Evolutionary conservation across 2,888 invertebrate genomes (phyloP).

Genomic region (Euproctis similis): DNA sequence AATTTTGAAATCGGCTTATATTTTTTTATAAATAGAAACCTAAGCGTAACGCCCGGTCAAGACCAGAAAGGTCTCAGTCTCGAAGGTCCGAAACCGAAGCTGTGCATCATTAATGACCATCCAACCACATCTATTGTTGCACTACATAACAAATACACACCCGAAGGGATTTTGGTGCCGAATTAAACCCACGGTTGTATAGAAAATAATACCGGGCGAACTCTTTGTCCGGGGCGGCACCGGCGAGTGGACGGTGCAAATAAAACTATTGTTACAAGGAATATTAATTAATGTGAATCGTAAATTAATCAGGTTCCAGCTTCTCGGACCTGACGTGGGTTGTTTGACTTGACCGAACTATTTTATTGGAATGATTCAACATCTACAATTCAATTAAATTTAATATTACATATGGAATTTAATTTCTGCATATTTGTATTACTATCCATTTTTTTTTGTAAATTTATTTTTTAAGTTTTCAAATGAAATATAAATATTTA

Average conservation of each 20-base stretch:
- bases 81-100: conserved; percentile 53
- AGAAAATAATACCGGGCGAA: conserved; percentile 52
- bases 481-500: too few relatives aligned
- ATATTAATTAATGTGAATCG: conserved; percentile 59
- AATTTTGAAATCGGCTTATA: conserved; percentile 11
- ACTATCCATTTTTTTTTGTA: too few relatives aligned
- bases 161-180: conserved; percentile 36
- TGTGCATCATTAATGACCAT: conserved; percentile 60
- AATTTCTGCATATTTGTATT: too few relatives aligned
- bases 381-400: too few relatives aligned
- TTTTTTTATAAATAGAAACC: conserved; percentile 14
- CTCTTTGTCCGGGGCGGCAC: conserved; percentile 52
- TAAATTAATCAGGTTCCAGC: conserved; percentile 42
- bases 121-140: conserved; percentile 65
- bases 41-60: conserved; percentile 26
- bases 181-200: conserved; percentile 60
- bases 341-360: conserved; percentile 17
- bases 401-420: too few relatives aligned
- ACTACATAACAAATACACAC: conserved; percentile 63
- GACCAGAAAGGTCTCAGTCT: conserved; percentile 38
- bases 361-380: conserved; percentile 16
- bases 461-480: too few relatives aligned
- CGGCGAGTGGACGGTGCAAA: conserved; percentile 44
- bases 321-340: conserved; percentile 21
- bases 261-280: conserved; percentile 56